Conservation (phyloP, 2,888 invertebrate genomes). For the Hirtodrosophila alboralis region DNA sequence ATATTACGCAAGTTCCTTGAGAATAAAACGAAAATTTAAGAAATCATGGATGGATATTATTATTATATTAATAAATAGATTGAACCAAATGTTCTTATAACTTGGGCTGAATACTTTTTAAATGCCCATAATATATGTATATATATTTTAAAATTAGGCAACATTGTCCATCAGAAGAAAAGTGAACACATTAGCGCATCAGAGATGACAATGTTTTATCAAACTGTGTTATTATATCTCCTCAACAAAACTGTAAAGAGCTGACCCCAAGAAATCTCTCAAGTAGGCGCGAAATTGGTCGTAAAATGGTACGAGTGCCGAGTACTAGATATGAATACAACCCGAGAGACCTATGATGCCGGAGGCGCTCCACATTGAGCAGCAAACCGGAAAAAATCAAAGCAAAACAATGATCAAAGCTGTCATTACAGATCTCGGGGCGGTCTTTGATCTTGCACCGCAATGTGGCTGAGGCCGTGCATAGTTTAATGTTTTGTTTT, state of each 20-base stretch:
- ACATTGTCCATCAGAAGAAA: not conserved
- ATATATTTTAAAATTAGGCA: too few relatives aligned
- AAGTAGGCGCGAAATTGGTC: slow-evolving; percentile 75
- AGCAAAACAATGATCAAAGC: slow-evolving; percentile 80
- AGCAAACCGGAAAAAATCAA: slow-evolving; percentile 78
- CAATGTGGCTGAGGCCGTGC: slow-evolving; percentile 60
- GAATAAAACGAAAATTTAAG: too few relatives aligned
- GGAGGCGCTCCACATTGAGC: slow-evolving; percentile 50
- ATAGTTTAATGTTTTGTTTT: slow-evolving; percentile 76
- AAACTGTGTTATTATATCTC: slow-evolving; percentile 30
- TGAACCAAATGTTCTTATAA: too few relatives aligned
- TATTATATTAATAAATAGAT: too few relatives aligned
- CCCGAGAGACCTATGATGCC: slow-evolving; percentile 6
- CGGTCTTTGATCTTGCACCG: slow-evolving; percentile 79
- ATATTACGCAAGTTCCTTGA: too few relatives aligned
- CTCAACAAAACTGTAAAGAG: slow-evolving; percentile 31
- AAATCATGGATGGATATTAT: too few relatives aligned
- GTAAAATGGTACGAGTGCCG: slow-evolving; percentile 49
- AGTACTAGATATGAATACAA: slow-evolving; percentile 26
- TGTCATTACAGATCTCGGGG: slow-evolving; percentile 80
- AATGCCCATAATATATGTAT: too few relatives aligned
- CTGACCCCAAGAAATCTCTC: slow-evolving; percentile 47
- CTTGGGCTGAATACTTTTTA: too few relatives aligned
- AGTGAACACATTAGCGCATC: not conserved
- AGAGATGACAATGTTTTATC: slow-evolving; percentile 22